Evolutionary conservation across 2,888 invertebrate genomes (phyloP).

Genomic region (Machimus atricapillus): DNA sequence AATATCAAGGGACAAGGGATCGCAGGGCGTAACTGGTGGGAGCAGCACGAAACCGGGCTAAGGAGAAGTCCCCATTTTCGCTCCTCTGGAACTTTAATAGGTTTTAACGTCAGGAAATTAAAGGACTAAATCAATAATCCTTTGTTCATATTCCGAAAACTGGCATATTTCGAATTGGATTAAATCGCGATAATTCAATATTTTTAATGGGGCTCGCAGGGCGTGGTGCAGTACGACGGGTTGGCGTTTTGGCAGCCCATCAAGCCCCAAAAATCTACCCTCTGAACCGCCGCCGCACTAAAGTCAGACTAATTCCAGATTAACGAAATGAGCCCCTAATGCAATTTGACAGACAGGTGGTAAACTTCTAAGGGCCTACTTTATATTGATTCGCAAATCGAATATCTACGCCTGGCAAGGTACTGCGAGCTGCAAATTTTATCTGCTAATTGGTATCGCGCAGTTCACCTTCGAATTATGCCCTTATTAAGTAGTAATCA

Average conservation of each 20-base stretch:
- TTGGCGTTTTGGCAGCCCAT: neutral
- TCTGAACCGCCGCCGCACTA: neutral
- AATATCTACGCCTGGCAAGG: neutral
- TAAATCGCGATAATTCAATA: constrained; percentile 52
- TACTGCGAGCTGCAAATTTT: neutral
- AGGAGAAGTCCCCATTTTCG: constrained; percentile 42
- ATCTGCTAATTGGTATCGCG: neutral
- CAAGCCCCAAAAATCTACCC: neutral
- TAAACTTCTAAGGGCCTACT: neutral
- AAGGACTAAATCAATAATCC: constrained; percentile 52
- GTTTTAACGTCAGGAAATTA: constrained; percentile 53
- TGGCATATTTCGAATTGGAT: constrained; percentile 52
- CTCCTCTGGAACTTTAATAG: constrained; percentile 51
- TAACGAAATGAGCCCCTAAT: constrained; percentile 14
- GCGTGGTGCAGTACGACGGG: neutral
- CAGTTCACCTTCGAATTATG: neutral
- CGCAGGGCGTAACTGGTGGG: neutral
- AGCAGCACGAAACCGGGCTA: constrained; percentile 3
- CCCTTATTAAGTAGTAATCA: neutral
- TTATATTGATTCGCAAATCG: constrained; percentile 14
- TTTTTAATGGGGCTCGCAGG: constrained; percentile 49
- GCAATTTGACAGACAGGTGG: constrained; percentile 7
- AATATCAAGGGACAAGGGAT: neutral
- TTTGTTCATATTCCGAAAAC: constrained; percentile 48
- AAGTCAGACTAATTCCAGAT: neutral